Conservation (phyloP, 2,113 vertebrate genomes). For the Caretta caretta region DNA sequence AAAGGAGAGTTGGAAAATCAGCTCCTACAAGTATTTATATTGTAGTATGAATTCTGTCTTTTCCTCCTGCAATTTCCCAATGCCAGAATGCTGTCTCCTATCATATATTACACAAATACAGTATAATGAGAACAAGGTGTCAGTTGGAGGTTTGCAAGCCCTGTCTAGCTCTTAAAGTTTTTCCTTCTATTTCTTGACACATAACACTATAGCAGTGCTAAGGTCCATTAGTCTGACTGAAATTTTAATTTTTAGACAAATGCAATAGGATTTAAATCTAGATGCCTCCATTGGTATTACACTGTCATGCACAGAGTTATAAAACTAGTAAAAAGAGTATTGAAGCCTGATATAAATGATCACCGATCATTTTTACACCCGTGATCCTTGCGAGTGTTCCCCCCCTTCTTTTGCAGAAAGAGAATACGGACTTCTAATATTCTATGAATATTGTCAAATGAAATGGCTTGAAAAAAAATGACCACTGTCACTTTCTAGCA, state of each 20-base stretch:
- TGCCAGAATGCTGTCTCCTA: slow-evolving; percentile 42
- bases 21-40: slow-evolving; percentile 22
- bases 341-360: not conserved
- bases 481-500: not conserved
- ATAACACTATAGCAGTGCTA: not conserved
- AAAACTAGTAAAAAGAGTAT: not conserved
- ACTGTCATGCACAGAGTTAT: not conserved
- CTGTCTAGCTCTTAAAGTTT: not conserved
- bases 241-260: slow-evolving; percentile 40
- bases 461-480: not conserved
- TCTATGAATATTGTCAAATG: not conserved
- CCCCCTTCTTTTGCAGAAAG: not conserved
- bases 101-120: slow-evolving; percentile 22
- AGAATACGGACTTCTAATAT: not conserved
- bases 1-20: slow-evolving; percentile 41
- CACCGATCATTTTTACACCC: not conserved
- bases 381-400: not conserved
- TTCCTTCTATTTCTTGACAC: not conserved
- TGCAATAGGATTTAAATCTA: slow-evolving; percentile 3
- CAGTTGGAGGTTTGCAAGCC: slow-evolving; percentile 14
- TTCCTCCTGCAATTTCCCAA: not conserved
- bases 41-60: slow-evolving; percentile 29
- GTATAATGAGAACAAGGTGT: slow-evolving; percentile 51
- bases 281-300: not conserved
- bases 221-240: not conserved